A percentile compares a stretch with the other conserved stretches of the same genome.
phyloP scores from a whole-genome alignment of 2,888 invertebrate species.

The Cordylochernes scorpioides region DNA sequence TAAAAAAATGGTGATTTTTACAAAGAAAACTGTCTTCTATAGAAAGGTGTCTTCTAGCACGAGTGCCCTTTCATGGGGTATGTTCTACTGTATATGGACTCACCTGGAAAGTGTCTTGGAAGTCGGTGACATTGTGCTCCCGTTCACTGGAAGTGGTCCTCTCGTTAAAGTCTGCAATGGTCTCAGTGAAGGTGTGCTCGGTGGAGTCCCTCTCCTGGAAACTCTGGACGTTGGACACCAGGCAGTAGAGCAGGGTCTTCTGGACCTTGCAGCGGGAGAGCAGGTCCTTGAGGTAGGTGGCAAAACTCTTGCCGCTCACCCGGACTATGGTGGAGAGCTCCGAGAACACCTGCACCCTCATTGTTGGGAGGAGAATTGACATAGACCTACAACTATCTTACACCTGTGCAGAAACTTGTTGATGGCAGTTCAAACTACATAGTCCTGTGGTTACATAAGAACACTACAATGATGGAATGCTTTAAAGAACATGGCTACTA shows the following conservation, averaged over 20 bases:
- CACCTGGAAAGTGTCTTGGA: slow-evolving; percentile 12
- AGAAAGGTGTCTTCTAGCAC: no score
- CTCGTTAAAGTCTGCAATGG: slow-evolving; percentile 43
- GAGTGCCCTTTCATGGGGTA: no score
- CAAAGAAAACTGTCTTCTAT: no score
- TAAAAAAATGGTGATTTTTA: no score
- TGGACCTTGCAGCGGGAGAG: slow-evolving; percentile 50
- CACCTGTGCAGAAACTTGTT: no score
- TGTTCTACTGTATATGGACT: no score
- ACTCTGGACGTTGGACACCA: slow-evolving; percentile 41
- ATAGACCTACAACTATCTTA: no score
- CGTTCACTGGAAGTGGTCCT: slow-evolving; percentile 8
- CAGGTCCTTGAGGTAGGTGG: slow-evolving; percentile 29
- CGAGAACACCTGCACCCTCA: slow-evolving; percentile 38
- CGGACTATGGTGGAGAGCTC: slow-evolving; percentile 44
- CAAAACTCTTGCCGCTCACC: slow-evolving; percentile 45
- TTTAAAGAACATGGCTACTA: no score
- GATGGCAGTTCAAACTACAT: no score
- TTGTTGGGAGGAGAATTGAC: no score
- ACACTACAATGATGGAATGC: no score
- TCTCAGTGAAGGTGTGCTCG: slow-evolving; percentile 36
- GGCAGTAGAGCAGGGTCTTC: slow-evolving; percentile 49
- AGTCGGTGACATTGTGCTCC: slow-evolving; percentile 3
- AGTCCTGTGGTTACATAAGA: no score
- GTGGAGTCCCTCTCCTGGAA: slow-evolving; percentile 6